Percentiles rank a stretch among this genome's conserved stretches.
phyloP scores from a whole-genome alignment of 2,797 vertebrate species.

The Echeneis naucrates region DNA sequence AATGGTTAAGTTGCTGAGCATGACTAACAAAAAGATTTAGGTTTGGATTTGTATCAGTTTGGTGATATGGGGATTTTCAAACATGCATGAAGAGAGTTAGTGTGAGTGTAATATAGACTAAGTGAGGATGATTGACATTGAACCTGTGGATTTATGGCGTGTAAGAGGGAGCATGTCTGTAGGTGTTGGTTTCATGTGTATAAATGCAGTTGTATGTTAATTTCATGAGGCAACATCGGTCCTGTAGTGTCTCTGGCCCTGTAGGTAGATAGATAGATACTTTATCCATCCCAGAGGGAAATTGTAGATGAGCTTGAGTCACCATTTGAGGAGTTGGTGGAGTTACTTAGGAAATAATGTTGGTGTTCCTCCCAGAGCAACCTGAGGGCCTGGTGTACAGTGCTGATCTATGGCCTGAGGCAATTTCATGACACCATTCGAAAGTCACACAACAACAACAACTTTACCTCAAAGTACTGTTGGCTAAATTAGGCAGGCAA shows the following conservation, averaged over 20 bases:
- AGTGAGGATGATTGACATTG: constrained; percentile 31
- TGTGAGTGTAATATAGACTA: constrained; percentile 14
- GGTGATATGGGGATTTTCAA: constrained; percentile 50
- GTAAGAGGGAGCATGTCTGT: constrained; percentile 22
- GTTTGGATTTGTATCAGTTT: constrained; percentile 27
- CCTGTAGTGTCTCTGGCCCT: constrained; percentile 15
- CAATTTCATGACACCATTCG: constrained; percentile 27
- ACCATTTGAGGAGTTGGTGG: constrained; percentile 47
- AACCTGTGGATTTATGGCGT: constrained; percentile 14
- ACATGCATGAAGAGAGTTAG: constrained; percentile 21
- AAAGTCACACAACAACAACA: constrained; percentile 47
- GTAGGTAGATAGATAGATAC: too few relatives aligned
- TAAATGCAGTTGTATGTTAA: constrained; percentile 42
- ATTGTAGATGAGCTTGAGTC: too few relatives aligned
- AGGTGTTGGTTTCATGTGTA: constrained; percentile 28
- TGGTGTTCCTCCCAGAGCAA: constrained; percentile 40
- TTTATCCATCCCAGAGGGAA: too few relatives aligned
- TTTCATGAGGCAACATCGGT: constrained; percentile 39
- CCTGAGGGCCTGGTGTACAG: constrained; percentile 29
- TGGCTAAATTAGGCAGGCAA: constrained; percentile 20
- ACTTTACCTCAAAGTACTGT: constrained; percentile 50
- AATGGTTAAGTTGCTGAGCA: constrained; percentile 30
- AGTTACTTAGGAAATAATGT: constrained; percentile 54
- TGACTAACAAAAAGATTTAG: constrained; percentile 26
- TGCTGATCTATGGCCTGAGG: constrained; percentile 42